These are phyloP conservation scores for Nyctereutes procyonoides DNA, from an alignment of 2,113 vertebrate genomes.

Conservation along the genomic window DNA sequence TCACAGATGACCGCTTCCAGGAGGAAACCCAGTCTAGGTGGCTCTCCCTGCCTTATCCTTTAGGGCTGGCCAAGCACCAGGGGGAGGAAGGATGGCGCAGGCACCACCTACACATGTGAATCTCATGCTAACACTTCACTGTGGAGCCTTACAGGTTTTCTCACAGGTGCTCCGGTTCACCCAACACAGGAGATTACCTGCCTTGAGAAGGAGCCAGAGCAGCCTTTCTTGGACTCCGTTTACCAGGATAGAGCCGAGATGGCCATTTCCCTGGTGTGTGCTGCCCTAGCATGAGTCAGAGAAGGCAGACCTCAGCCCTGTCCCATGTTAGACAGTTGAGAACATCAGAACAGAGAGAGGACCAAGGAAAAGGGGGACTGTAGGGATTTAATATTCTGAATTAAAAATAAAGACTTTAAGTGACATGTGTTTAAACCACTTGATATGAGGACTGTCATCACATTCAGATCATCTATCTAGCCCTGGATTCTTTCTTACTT, in stretches of 20 bases:
- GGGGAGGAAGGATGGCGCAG: too few relatives aligned
- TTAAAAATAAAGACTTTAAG: not conserved
- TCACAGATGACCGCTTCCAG: not conserved
- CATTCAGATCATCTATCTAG: not conserved
- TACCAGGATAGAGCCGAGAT: not conserved
- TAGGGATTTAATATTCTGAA: not conserved
- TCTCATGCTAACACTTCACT: too few relatives aligned
- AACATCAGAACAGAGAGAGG: not conserved
- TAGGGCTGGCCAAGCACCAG: not conserved
- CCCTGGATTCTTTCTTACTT: not conserved
- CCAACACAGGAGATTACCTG: not conserved
- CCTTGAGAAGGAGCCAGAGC: not conserved
- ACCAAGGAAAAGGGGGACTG: not conserved
- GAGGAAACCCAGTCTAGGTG: not conserved
- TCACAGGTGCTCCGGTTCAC: accelerated
- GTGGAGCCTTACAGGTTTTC: accelerated
- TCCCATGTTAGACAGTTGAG: not conserved
- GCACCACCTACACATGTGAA: accelerated
- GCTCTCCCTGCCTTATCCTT: not conserved
- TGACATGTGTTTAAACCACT: not conserved
- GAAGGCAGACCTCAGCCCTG: not conserved
- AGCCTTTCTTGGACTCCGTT: not conserved
- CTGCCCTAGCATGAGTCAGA: too few relatives aligned
- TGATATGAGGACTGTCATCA: not conserved
- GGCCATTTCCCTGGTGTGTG: not conserved